Percentiles rank a stretch among this genome's conserved stretches.
phyloP scores from a whole-genome alignment of 2,113 vertebrate species.

The Eubucco bourcierii region DNA sequence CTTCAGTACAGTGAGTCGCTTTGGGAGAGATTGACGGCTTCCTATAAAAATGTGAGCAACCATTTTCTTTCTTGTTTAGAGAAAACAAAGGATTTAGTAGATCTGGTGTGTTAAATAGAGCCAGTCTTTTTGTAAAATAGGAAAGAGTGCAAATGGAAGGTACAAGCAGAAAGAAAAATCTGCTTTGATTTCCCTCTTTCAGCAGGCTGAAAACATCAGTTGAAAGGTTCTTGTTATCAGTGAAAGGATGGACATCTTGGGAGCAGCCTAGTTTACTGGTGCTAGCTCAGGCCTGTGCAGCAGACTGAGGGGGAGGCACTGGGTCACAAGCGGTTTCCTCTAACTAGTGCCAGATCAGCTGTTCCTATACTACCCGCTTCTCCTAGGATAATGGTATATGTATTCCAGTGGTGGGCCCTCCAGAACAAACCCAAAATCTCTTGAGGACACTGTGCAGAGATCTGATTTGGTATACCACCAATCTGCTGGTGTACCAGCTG shows the following conservation, averaged over 20 bases:
- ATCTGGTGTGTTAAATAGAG: slow-evolving; percentile 59
- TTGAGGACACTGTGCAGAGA: fast-evolving
- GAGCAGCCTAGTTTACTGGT: neutral
- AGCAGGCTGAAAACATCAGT: neutral
- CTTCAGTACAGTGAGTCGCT: slow-evolving; percentile 58
- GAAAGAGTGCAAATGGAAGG: neutral
- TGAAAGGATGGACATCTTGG: neutral
- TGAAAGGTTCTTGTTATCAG: neutral
- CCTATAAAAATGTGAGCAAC: slow-evolving; percentile 53
- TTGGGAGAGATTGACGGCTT: slow-evolving; percentile 72
- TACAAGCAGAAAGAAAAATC: slow-evolving; percentile 33
- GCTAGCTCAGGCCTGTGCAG: neutral
- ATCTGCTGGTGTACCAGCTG: neutral
- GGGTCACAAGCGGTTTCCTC: neutral
- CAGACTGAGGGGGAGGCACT: neutral
- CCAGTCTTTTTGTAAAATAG: slow-evolving; percentile 18
- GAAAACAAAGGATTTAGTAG: slow-evolving; percentile 68
- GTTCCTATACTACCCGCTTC: neutral
- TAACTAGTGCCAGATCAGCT: neutral
- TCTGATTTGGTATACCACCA: neutral
- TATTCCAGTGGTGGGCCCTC: neutral
- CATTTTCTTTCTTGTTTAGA: slow-evolving; percentile 71
- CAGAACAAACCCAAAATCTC: neutral
- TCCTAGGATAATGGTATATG: no score
- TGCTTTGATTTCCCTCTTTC: neutral